These are phyloP conservation scores for Drosophila silvestris DNA, from an alignment of 2,888 invertebrate species.

Conservation along the genomic window DNA sequence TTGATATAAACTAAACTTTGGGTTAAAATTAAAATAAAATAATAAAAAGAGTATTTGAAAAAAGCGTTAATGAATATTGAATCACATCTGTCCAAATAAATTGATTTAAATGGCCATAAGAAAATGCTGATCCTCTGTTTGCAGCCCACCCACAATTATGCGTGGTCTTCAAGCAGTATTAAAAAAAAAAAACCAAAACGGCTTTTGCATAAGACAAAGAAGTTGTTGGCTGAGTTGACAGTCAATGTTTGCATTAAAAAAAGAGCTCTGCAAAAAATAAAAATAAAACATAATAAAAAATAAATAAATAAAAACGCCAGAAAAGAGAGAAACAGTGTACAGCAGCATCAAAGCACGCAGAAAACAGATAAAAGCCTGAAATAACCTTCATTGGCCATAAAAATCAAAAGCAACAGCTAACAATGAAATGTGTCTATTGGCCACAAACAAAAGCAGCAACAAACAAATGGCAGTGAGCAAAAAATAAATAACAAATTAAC, in stretches of 20 bases:
- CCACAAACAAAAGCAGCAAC: constrained; percentile 38
- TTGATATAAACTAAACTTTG: background rate
- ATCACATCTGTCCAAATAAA: constrained; percentile 19
- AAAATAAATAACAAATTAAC: constrained; percentile 55
- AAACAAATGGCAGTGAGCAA: constrained; percentile 6
- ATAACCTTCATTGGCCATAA: constrained; percentile 78
- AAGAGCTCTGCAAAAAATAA: constrained; percentile 41
- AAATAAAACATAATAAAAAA: background rate
- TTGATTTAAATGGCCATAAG: constrained; percentile 53
- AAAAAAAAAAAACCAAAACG: constrained; percentile 26
- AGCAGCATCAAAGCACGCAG: constrained; percentile 34
- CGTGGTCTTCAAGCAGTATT: constrained; percentile 39
- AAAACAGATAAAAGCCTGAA: constrained; percentile 65
- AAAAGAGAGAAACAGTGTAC: constrained; percentile 21
- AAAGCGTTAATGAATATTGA: background rate
- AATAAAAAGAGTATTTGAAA: background rate
- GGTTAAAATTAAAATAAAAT: background rate
- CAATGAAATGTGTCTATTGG: constrained; percentile 72
- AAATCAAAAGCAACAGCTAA: constrained; percentile 65
- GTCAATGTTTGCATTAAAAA: constrained; percentile 30
- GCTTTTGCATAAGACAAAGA: constrained; percentile 39
- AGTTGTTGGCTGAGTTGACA: constrained; percentile 6
- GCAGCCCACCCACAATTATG: constrained; percentile 58
- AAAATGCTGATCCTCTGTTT: background rate
- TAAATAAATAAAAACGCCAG: constrained; percentile 13